Conservation (phyloP, 2,797 vertebrate species). For the Acipenser ruthenus region DNA sequence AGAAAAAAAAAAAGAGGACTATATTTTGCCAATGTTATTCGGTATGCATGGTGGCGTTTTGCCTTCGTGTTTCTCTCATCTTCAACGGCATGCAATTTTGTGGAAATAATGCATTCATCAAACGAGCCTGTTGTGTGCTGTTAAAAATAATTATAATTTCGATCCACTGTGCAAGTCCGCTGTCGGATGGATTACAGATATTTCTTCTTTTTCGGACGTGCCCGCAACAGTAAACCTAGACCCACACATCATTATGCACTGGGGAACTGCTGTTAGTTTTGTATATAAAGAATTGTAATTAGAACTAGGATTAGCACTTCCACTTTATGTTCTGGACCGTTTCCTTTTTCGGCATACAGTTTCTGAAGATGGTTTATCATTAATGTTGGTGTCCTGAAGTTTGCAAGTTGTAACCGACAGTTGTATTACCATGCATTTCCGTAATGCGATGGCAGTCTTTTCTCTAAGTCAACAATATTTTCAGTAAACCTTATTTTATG, state of each 20-base stretch:
- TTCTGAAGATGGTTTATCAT: no score
- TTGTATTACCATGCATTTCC: no score
- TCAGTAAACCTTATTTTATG: no score
- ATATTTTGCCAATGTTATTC: constrained; percentile 84
- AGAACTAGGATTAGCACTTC: constrained; percentile 63
- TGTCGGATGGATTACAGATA: constrained; percentile 44
- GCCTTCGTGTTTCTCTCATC: constrained; percentile 70
- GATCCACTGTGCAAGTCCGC: constrained; percentile 26
- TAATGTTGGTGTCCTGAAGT: no score
- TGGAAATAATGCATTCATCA: constrained; percentile 70
- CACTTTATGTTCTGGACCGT: constrained; percentile 51
- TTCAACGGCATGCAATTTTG: constrained; percentile 91
- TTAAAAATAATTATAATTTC: constrained; percentile 46
- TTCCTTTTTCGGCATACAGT: constrained; percentile 2
- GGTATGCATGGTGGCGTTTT: constrained; percentile 71
- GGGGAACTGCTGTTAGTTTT: constrained; percentile 54
- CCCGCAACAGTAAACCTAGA: constrained; percentile 49
- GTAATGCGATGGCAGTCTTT: neutral
- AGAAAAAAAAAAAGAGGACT: constrained; percentile 42
- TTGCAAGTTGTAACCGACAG: no score
- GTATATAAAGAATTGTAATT: constrained; percentile 36
- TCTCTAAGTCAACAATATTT: neutral
- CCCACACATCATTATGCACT: constrained; percentile 60
- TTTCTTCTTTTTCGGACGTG: constrained; percentile 44
- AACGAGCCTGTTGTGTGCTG: constrained; percentile 67